Evolutionary conservation across 2,113 vertebrate genomes (phyloP).

Genomic region (Nyctereutes procyonoides): DNA sequence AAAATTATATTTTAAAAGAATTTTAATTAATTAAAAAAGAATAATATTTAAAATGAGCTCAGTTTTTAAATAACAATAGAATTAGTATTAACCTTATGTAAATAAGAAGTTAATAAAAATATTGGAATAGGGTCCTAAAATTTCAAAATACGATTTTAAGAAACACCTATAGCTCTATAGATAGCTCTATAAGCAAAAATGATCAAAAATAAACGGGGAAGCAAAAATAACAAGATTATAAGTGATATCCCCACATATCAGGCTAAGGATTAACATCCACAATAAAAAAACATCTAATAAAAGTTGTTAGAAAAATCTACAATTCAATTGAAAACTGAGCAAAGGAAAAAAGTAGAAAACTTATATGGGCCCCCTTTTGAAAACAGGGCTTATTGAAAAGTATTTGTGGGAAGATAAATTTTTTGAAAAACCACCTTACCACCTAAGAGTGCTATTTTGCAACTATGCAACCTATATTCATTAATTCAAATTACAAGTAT

Average conservation of each 20-base stretch:
- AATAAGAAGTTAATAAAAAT: neutral
- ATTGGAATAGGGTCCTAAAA: neutral
- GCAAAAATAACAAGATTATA: neutral
- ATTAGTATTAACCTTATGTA: neutral
- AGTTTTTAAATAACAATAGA: neutral
- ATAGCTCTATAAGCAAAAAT: fast-evolving
- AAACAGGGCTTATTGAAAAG: neutral
- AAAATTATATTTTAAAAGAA: neutral
- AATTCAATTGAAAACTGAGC: neutral
- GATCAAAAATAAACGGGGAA: neutral
- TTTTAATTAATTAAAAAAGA: neutral
- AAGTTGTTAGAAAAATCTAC: neutral
- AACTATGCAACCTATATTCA: neutral
- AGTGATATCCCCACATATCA: neutral
- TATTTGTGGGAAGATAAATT: neutral
- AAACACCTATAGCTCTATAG: neutral
- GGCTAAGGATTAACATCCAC: neutral
- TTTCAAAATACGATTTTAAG: neutral
- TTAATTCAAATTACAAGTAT: neutral
- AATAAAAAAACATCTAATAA: neutral
- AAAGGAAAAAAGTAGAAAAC: neutral
- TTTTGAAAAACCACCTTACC: neutral
- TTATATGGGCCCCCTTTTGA: neutral
- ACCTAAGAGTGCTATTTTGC: neutral
- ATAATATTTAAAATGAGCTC: neutral